Conservation (phyloP, 2,888 invertebrate species). For the Nasonia oneida region DNA sequence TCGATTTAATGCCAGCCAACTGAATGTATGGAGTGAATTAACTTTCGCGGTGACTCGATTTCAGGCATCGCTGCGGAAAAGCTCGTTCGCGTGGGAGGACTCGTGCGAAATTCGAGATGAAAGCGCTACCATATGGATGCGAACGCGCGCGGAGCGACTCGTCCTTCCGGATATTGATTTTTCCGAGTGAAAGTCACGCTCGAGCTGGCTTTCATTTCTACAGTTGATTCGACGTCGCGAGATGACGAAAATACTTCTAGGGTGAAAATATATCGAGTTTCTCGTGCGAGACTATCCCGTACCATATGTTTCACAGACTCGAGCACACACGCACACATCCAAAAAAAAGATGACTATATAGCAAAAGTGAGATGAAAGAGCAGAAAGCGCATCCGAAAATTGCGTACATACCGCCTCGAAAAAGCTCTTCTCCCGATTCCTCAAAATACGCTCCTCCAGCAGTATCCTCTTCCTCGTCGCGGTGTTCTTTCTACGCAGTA, state of each 20-base stretch:
- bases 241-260: no score
- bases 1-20: neutral
- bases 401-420: conserved; percentile 25
- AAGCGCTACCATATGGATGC: neutral
- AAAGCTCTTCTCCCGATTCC: neutral
- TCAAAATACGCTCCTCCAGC: neutral
- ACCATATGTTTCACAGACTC: no score
- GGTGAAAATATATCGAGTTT: no score
- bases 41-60: neutral
- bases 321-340: neutral
- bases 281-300: no score
- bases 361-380: neutral
- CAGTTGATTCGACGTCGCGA: no score
- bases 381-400: neutral
- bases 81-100: neutral
- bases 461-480: neutral
- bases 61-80: neutral
- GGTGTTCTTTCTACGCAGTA: neutral
- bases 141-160: neutral
- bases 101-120: neutral
- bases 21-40: neutral
- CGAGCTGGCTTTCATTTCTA: no score
- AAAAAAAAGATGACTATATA: neutral
- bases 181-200: neutral
- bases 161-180: conserved; percentile 20